Base-by-base conservation (phyloP, 2,888 invertebrate genomes). In the Synanthedon vespiformis region DNA sequence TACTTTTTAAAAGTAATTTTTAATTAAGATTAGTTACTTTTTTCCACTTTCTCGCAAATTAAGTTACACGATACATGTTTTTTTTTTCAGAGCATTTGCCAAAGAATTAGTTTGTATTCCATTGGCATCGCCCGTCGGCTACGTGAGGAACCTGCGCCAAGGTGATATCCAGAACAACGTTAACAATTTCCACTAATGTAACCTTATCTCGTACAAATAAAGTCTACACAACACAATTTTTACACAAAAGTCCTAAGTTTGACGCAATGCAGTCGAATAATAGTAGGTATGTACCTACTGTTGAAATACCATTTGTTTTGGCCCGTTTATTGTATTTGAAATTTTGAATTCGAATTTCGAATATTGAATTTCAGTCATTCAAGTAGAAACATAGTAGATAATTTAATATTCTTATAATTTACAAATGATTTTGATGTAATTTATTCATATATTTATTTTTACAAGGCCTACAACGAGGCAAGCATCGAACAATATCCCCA, bases 71-170 rank as follows among this genome's bases (percentile, higher is more conserved):
- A 44, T 44, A 13, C 5, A 44, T 8, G 44, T 44, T 44, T 44
- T 44, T 44, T 41, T 14, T 44, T 44, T 44, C 44, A 44, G n/a
- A 12, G 44, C 6, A 44, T 44, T 44, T 59, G 58, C 55, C 61
- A 57, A 34, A 62, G 55, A 55, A 22, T 47, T 52, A 59, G 58
- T 64, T 61, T 50, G 58, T 67, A 67, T 65, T 66, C 65, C 16
- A 54, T 12, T 53, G 48, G 51, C 55, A 58, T 59, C 54, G 53
- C 51, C 55, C 55, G 53, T 57, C 51, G 57, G 41, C 56, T 64
- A 67, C 67, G 65, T 61, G 66, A 62, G 57, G 53, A 60, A 51
- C 57, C 51, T 52, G 56, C 53, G 51, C 50, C 51, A 55, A 61
- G 61, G 60, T 60, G 55, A 18, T 57, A 41, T 27, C 16, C 22